Evolutionary conservation across 1,140 invertebrate genomes (phyloP).

Genomic region (Onthophagus taurus): DNA sequence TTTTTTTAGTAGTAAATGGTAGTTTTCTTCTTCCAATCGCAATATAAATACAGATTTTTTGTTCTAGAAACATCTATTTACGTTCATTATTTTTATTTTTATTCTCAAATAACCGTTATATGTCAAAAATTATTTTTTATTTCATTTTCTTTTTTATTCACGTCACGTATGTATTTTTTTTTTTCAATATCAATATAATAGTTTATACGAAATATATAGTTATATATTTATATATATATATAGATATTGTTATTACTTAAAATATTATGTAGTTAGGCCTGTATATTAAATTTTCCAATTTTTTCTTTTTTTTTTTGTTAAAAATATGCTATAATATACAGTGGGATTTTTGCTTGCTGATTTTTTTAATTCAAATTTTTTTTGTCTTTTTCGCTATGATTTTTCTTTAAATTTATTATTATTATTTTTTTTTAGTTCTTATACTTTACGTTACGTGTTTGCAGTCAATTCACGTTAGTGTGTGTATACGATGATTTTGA

Average conservation of each 20-base stretch:
- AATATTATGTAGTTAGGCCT: conserved; percentile 40
- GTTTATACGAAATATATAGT: conserved; percentile 34
- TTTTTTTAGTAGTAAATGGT: too few relatives aligned
- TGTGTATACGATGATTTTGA: too few relatives aligned
- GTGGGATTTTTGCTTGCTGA: conserved; percentile 28
- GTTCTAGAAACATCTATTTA: conserved; percentile 35
- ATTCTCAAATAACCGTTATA: conserved; percentile 26
- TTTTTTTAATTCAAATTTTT: neutral
- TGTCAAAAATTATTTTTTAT: conserved; percentile 11
- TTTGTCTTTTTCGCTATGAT: conserved; percentile 5
- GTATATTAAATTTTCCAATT: too few relatives aligned
- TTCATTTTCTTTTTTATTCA: conserved; percentile 6
- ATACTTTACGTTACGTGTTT: conserved; percentile 12
- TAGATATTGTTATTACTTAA: too few relatives aligned
- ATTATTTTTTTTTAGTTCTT: conserved; percentile 2
- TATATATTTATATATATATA: conserved; percentile 33
- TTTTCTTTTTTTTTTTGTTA: too few relatives aligned
- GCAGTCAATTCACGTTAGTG: conserved; percentile 29
- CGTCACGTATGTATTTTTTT: too few relatives aligned
- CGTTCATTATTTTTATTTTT: conserved; percentile 30
- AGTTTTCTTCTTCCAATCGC: conserved; percentile 25
- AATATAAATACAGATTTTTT: conserved; percentile 34
- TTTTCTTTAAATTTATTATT: too few relatives aligned
- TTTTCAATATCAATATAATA: conserved; percentile 12
- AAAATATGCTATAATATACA: conserved; percentile 40